Conservation (phyloP, 2,797 vertebrate genomes). For the Danio kyathit region DNA sequence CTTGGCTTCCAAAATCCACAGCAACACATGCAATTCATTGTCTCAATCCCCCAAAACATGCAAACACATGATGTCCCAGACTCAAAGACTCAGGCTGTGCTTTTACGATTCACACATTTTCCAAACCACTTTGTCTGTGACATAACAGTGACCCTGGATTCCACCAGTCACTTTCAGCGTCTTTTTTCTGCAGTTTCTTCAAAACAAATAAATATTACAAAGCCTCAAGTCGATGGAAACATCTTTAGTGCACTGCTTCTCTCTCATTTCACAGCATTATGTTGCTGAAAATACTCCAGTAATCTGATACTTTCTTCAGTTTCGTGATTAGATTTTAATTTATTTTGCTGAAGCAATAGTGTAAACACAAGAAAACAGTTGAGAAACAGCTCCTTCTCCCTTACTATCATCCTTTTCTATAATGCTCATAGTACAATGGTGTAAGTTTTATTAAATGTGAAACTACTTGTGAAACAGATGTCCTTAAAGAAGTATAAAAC, state of each 20-base stretch:
- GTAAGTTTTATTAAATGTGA: not conserved
- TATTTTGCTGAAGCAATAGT: not conserved
- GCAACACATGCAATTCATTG: slow-evolving; percentile 55
- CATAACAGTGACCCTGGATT: slow-evolving; percentile 35
- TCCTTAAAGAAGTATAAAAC: too few species aligned
- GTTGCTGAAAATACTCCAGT: slow-evolving; percentile 2
- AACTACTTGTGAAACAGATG: not conserved
- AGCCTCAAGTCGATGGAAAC: not conserved
- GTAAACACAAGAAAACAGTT: not conserved
- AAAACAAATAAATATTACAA: slow-evolving; percentile 41
- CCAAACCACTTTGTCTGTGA: slow-evolving; percentile 21
- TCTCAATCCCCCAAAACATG: slow-evolving; percentile 47
- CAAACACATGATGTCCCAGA: slow-evolving; percentile 47
- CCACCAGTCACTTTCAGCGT: not conserved
- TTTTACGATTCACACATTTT: slow-evolving; percentile 12
- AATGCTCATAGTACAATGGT: not conserved
- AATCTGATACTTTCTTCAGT: not conserved
- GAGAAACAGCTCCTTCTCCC: not conserved
- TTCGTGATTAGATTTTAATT: not conserved
- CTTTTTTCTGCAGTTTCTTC: slow-evolving; percentile 24
- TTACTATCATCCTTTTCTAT: not conserved
- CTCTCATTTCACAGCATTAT: not conserved
- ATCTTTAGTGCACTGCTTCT: not conserved
- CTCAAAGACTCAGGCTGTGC: slow-evolving; percentile 23
- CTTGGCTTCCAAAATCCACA: slow-evolving; percentile 33